Conservation (phyloP, 2,797 vertebrate species). For the Iguana delicatissima region DNA sequence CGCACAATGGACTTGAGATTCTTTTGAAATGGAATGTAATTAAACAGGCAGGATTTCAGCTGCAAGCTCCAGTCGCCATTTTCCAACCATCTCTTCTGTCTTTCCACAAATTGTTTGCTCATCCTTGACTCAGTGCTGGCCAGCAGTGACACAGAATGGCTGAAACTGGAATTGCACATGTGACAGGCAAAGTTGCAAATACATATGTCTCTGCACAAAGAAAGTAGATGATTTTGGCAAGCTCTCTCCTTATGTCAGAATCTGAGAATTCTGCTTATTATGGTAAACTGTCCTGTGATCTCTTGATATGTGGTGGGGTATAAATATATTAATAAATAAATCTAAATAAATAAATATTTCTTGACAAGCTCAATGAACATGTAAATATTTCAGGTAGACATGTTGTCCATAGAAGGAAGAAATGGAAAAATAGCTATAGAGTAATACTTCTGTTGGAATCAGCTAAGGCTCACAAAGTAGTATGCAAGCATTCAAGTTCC, state of each 20-base stretch:
- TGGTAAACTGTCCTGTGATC: too few species aligned
- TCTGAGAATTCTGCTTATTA: not conserved
- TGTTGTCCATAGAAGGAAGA: not conserved
- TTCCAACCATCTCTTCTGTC: not conserved
- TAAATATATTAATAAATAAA: too few species aligned
- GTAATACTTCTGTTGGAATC: not conserved
- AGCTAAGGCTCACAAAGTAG: not conserved
- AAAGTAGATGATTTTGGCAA: not conserved
- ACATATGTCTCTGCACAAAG: not conserved
- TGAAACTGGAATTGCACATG: not conserved
- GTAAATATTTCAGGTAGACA: not conserved
- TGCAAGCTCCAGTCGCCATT: constrained; percentile 4
- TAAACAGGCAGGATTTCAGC: not conserved
- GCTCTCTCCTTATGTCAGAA: not conserved
- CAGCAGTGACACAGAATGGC: constrained; percentile 21
- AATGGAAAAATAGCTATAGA: too few species aligned
- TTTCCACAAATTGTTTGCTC: not conserved
- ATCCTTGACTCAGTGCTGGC: not conserved
- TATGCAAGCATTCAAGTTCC: not conserved
- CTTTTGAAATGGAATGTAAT: not conserved
- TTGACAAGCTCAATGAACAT: not conserved
- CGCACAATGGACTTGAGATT: not conserved
- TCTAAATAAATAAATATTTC: not conserved
- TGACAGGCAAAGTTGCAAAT: not conserved
- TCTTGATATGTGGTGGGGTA: too few species aligned